Percentiles rank a stretch among this genome's conserved stretches.
These are phyloP conservation scores for Chaetops frenatus DNA, from an alignment of 2,113 vertebrate genomes.

Conservation along the genomic window DNA sequence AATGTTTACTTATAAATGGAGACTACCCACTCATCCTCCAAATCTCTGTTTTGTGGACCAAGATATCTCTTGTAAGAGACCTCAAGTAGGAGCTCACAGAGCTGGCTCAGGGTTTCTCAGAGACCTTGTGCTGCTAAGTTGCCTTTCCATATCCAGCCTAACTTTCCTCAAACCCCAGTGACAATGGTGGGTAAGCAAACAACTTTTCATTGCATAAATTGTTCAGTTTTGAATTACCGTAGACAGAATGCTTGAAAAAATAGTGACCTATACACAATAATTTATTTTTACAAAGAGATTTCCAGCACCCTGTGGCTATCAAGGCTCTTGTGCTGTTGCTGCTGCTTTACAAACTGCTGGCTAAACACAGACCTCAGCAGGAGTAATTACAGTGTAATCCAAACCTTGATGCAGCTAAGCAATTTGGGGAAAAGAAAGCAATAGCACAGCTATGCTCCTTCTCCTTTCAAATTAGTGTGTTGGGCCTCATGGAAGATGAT, in stretches of 20 bases:
- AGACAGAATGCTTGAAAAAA: background rate
- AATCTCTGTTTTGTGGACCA: background rate
- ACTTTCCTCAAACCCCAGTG: background rate
- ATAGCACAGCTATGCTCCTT: background rate
- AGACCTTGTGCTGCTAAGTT: background rate
- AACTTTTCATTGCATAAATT: background rate
- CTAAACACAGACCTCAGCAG: background rate
- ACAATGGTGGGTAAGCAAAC: background rate
- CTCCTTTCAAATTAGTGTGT: background rate
- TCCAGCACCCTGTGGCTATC: background rate
- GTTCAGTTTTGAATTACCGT: background rate
- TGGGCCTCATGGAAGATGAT: background rate
- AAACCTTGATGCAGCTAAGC: background rate
- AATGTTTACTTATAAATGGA: background rate
- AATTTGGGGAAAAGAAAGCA: background rate
- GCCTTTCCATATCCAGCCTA: background rate
- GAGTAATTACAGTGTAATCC: background rate
- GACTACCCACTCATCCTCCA: background rate
- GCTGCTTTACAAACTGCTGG: background rate
- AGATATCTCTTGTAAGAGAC: background rate
- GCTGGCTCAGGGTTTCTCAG: background rate
- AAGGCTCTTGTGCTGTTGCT: background rate
- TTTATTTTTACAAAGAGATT: background rate
- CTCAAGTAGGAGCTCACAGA: background rate
- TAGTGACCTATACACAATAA: background rate